Evolutionary conservation across 2,888 invertebrate genomes (phyloP), one percentile per base, ranked within the genome.

Genomic region (Stictocephala bisonia): DNA sequence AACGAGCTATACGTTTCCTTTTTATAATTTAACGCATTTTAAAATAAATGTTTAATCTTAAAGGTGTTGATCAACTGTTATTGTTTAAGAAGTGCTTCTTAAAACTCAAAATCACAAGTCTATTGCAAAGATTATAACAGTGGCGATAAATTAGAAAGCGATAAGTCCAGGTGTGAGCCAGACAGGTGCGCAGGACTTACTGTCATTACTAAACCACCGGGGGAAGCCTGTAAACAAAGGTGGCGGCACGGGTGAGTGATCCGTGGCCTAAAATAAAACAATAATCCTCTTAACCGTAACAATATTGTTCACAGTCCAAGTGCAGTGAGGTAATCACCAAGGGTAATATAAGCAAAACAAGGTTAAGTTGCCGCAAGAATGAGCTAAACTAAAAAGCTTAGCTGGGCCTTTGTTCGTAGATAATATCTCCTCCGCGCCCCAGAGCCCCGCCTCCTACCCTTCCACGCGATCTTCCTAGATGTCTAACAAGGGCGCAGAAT

Each of bases 361-460:
- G 70, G 70, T 71, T 71, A 71, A 71, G 70, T 71, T 71, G 64
- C 73, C 73, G 64, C 73, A 73, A 73, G 70, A 73, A 73, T 70
- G 73, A 50, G 67, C 70, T 64, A 64, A 64, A 64, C 72, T 72
- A 72, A 72, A 72, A 72, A 72, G 72, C 72, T 72, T 66, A 72
- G 73, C 69, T 58, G 48, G 69, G 18, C 73, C 70, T 73, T 73
- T 73, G 73, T 73, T 70, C 51, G 24, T 26, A 66, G 73, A 73
- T 73, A 70, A 68, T 70, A 66, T 69, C 48, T 22, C 24, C 27
- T 56, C 18, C 20, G 26, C 31, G 9, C 64, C 66, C 22, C 27
- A 20, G n/a, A 15, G 15, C 13, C 51, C 31, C 68, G n/a, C 26
- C 6, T 50, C 31, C 44, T 27, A 18, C 44, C 29, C 50, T n/a